Percentiles rank a stretch among this genome's conserved stretches.
Conservation (phyloP, 2,113 vertebrate species). For the Tyrannus savana region DNA sequence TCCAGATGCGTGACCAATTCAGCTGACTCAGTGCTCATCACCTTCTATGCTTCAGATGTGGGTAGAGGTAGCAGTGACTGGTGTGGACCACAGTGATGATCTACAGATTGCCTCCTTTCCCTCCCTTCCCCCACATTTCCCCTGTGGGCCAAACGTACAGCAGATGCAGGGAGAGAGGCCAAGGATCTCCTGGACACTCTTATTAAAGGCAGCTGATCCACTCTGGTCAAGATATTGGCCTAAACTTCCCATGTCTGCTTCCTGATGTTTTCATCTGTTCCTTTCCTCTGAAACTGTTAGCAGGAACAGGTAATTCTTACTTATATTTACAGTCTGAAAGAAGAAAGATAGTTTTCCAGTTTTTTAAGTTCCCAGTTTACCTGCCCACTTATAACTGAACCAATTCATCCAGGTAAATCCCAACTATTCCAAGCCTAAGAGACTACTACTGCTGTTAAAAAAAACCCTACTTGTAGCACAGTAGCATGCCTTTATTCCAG, state of each 20-base stretch:
- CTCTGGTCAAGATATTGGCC: background rate
- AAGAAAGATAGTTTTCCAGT: background rate
- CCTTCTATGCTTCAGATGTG: background rate
- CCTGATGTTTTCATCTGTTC: background rate
- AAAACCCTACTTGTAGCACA: background rate
- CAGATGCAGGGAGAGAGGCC: background rate
- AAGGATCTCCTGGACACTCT: background rate
- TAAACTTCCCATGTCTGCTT: background rate
- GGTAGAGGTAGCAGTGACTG: background rate
- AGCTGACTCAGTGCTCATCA: background rate
- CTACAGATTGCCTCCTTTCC: background rate
- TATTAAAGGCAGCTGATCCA: accelerated
- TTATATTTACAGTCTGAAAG: background rate
- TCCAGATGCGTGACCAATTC: background rate
- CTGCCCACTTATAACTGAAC: background rate
- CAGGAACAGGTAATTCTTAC: background rate
- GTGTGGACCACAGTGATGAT: background rate
- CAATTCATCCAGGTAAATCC: background rate
- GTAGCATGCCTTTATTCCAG: background rate
- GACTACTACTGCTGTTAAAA: background rate
- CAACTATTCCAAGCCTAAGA: background rate
- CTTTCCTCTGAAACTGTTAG: background rate
- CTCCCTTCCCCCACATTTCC: no score
- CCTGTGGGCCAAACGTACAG: accelerated
- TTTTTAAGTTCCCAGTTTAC: background rate